Conservation (phyloP, 2,797 vertebrate genomes). For the Ispidina lecontei region DNA sequence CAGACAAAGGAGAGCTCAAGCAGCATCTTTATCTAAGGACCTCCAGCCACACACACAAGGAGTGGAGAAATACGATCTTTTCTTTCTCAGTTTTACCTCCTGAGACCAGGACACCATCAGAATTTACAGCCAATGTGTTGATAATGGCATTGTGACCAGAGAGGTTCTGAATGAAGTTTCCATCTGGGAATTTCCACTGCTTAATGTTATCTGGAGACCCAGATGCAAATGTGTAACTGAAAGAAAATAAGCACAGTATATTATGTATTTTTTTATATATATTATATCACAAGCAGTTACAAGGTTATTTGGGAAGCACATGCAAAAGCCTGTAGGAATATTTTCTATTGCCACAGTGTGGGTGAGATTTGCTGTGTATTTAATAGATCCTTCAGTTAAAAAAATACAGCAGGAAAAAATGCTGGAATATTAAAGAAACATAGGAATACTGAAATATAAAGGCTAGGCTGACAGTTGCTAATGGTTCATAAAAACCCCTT, state of each 20-base stretch:
- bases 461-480: neutral
- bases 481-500: neutral
- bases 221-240: constrained; percentile 96
- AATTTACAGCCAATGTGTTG: constrained; percentile 96
- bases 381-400: neutral
- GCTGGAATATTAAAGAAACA: neutral
- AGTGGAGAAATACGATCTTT: neutral
- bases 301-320: neutral
- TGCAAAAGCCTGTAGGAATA: neutral
- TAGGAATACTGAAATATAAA: neutral
- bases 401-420: neutral
- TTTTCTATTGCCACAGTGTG: neutral
- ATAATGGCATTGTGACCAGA: constrained; percentile 98
- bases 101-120: constrained; percentile 95
- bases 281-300: neutral
- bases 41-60: neutral
- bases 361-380: neutral
- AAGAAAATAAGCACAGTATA: constrained; percentile 52
- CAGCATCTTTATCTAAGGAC: neutral
- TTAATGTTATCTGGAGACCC: constrained; percentile 99
- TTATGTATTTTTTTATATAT: neutral
- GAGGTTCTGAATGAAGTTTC: constrained; percentile 97
- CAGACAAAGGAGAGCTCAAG: neutral
- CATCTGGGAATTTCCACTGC: constrained; percentile 98
- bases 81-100: constrained; percentile 85